A percentile compares a stretch with the other conserved stretches of the same genome.
Conservation (phyloP, 2,113 vertebrate genomes). For the Isichthys henryi region DNA sequence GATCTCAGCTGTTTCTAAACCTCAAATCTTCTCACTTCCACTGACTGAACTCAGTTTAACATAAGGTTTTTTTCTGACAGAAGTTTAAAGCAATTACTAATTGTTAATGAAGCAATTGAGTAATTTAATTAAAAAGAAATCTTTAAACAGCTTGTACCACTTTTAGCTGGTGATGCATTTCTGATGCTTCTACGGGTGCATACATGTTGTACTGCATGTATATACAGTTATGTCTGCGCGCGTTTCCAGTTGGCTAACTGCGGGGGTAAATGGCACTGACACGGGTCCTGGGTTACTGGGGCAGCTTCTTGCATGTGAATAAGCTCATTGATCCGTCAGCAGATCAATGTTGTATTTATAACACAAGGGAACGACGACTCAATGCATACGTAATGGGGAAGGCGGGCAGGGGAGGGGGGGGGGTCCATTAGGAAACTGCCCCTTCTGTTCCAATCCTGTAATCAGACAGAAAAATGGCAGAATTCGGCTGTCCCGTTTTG, state of each 20-base stretch:
- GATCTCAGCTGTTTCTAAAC: neutral
- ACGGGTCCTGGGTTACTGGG: constrained; percentile 67
- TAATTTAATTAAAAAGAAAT: neutral
- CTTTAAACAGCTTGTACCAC: neutral
- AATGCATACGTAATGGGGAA: constrained; percentile 71
- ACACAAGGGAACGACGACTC: constrained; percentile 61
- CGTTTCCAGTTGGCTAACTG: neutral
- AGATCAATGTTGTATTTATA: constrained; percentile 77
- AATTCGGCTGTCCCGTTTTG: neutral
- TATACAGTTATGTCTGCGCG: neutral
- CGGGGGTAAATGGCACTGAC: constrained; percentile 65
- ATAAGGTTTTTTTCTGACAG: neutral
- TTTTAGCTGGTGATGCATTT: neutral
- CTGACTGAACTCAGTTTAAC: neutral
- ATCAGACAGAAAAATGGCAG: neutral
- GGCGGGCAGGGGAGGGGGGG: no score
- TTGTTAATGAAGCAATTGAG: neutral
- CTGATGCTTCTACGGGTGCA: neutral
- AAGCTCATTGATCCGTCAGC: constrained; percentile 63
- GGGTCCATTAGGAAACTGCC: constrained; percentile 31
- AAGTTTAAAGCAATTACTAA: neutral
- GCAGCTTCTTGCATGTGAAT: constrained; percentile 78
- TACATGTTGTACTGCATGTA: neutral
- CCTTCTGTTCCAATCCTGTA: constrained; percentile 30
- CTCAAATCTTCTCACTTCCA: neutral